Evolutionary conservation across 2,888 invertebrate species (phyloP).

Genomic region (Boloria selene): DNA sequence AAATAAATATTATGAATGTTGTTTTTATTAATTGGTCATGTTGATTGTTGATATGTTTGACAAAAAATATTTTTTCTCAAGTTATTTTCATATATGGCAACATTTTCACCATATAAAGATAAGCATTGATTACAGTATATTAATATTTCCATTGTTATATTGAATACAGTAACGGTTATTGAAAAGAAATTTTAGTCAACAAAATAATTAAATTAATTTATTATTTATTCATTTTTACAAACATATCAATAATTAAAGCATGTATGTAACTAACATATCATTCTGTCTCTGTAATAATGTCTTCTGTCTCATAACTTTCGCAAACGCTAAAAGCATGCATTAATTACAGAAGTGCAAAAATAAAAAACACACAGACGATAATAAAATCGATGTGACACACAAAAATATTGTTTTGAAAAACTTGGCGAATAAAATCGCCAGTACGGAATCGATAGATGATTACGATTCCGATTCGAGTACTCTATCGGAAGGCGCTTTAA

Average conservation of each 20-base stretch:
- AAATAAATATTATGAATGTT: neutral
- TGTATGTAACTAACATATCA: slow-evolving; percentile 32
- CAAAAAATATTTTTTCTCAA: neutral
- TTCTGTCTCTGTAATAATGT: slow-evolving; percentile 52
- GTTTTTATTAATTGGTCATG: slow-evolving; percentile 10
- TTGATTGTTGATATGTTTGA: slow-evolving; percentile 19
- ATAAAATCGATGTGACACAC: slow-evolving; percentile 68
- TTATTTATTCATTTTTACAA: slow-evolving; percentile 24
- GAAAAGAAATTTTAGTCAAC: neutral
- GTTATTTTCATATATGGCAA: too few relatives aligned
- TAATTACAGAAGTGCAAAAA: slow-evolving; percentile 72
- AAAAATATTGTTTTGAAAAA: slow-evolving; percentile 75
- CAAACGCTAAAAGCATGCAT: slow-evolving; percentile 37
- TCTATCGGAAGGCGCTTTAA: slow-evolving; percentile 70
- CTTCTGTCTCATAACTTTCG: slow-evolving; percentile 39
- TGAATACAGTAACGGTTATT: neutral
- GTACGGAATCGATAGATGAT: slow-evolving; percentile 63
- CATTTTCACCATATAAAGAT: too few relatives aligned
- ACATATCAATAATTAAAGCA: slow-evolving; percentile 23
- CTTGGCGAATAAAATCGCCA: slow-evolving; percentile 72
- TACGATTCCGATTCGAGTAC: slow-evolving; percentile 74
- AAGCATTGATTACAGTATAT: too few relatives aligned
- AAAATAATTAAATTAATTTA: too few relatives aligned
- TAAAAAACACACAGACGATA: slow-evolving; percentile 65
- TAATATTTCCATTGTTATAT: too few relatives aligned